Evolutionary conservation across 2,888 invertebrate genomes (phyloP).

Genomic region (Lymantria dispar): DNA sequence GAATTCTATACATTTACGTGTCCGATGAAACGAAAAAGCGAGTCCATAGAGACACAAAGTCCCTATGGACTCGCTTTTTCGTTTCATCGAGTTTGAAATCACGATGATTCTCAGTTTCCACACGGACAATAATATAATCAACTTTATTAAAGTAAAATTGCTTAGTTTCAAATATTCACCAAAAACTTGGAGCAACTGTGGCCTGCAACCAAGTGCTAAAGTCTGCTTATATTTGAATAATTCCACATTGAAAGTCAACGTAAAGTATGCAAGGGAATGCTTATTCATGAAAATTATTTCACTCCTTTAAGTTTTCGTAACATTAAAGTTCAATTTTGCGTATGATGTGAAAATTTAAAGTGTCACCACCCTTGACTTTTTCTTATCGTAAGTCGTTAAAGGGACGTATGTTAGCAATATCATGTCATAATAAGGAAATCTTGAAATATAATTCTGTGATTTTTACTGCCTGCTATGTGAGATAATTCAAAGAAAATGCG

Average conservation of each 20-base stretch:
- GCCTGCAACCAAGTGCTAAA: constrained; percentile 35
- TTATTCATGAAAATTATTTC: constrained; percentile 39
- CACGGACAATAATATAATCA: not conserved
- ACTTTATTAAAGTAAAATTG: constrained; percentile 10
- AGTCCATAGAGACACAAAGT: too few relatives aligned
- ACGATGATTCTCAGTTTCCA: too few relatives aligned
- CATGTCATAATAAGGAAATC: too few relatives aligned
- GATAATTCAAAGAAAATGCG: too few relatives aligned
- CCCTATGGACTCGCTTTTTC: too few relatives aligned
- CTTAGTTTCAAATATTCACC: constrained; percentile 24
- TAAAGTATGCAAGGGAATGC: constrained; percentile 34
- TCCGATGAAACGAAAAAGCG: too few relatives aligned
- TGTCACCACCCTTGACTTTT: not conserved
- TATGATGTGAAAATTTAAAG: too few relatives aligned
- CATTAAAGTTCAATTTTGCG: not conserved
- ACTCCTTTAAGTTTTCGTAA: constrained; percentile 13
- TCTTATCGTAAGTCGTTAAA: not conserved
- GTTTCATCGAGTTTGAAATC: too few relatives aligned
- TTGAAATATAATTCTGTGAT: too few relatives aligned
- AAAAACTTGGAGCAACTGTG: constrained; percentile 23
- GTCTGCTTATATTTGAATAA: constrained; percentile 43
- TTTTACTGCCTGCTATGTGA: too few relatives aligned
- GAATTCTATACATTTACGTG: too few relatives aligned
- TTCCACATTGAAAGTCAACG: constrained; percentile 23
- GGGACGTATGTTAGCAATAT: too few relatives aligned